Percentiles rank a stretch among this genome's conserved stretches.
Evolutionary conservation across 92 coral and sea anemone genomes (phyloP).

Genomic region (Epizoanthus scotinus): DNA sequence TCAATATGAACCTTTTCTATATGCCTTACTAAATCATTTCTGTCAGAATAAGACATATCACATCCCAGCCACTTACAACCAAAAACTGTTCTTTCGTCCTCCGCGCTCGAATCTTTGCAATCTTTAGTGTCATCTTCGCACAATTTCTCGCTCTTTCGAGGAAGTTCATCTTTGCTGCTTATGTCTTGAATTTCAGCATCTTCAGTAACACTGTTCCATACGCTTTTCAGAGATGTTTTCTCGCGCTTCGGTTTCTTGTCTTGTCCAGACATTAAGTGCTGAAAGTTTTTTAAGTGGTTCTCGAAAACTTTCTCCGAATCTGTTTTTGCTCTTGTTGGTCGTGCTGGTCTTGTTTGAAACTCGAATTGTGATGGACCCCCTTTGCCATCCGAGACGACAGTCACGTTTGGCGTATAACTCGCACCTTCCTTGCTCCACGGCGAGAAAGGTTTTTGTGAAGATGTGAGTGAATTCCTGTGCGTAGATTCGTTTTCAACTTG

Average conservation of each 20-base stretch:
- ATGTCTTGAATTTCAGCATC: conserved; percentile 18
- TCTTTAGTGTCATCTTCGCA: conserved; percentile 37
- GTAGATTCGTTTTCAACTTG: conserved; percentile 11
- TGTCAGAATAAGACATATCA: conserved; percentile 83
- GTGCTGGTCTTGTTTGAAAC: conserved; percentile 25
- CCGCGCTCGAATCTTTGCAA: conserved; percentile 48
- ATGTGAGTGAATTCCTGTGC: conserved; percentile 41
- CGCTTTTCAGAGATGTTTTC: conserved; percentile 38
- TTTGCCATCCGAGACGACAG: conserved; percentile 83
- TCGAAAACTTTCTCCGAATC: conserved; percentile 86
- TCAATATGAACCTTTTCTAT: conserved; percentile 99
- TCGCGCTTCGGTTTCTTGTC: conserved; percentile 63
- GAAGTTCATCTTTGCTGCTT: conserved; percentile 43
- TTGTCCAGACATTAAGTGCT: conserved; percentile 62
- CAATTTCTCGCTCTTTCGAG: conserved; percentile 59
- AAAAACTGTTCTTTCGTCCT: conserved; percentile 62
- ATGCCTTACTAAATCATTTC: conserved; percentile 94
- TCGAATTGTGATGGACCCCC: conserved; percentile 67
- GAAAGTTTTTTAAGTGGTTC: conserved; percentile 79
- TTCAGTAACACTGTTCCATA: conserved; percentile 47
- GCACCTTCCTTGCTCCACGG: conserved; percentile 66
- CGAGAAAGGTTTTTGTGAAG: conserved; percentile 28
- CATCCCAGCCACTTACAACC: conserved; percentile 90
- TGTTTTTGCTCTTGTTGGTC: conserved; percentile 46
- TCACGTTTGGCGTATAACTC: conserved; percentile 77